Base-by-base conservation (phyloP, 2,113 vertebrate genomes). In the Falcunculus frontatus region DNA sequence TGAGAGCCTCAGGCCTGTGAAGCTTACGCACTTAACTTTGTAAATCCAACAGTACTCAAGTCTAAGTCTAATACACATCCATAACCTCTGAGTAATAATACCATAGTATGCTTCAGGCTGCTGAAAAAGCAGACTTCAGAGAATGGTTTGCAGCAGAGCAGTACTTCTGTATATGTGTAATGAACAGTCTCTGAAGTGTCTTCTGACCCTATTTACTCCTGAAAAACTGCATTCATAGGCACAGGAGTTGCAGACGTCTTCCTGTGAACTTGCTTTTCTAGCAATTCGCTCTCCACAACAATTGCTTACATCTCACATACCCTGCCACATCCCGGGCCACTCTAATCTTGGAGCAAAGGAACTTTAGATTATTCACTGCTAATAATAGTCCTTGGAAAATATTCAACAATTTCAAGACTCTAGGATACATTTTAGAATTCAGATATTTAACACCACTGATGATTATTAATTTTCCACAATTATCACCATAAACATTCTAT, bases 391-490 rank as follows among this genome's bases (percentile, higher is more conserved):
- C 39, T 44, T 93, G 84, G 89, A 88, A 96, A 90, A 95, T 25
- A 81, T 11, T 95, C 86, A 85, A 85, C 55, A 32, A 74, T 83
- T 93, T 90, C 80, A 93, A 91, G 72, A 73, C 46, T 83, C 30
- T n/a, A 50, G 21, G 64, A 77, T 33, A 73, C 39, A 80, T 94
- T 94, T 70, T 77, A 87, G 78, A 96, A 93, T 69, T 80, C 53
- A 85, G 90, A 67, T 85, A 95, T 83, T 93, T 94, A 90, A 93
- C 55, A 95, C 72, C 68, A 83, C 39, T 86, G 93, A 93, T 70
- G 59, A 90, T 63, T 85, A 86, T 26, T 35, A 83, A 67, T 85
- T 90, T 94, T 91, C 75, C 75, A 90, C 50, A 85, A 91, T 90
- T 82, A 80, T 53, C 62, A 84, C 42, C 26, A 86, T 44, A 91